phyloP scores from a whole-genome alignment of 1,140 invertebrate species.

The Diabrotica undecimpunctata region DNA sequence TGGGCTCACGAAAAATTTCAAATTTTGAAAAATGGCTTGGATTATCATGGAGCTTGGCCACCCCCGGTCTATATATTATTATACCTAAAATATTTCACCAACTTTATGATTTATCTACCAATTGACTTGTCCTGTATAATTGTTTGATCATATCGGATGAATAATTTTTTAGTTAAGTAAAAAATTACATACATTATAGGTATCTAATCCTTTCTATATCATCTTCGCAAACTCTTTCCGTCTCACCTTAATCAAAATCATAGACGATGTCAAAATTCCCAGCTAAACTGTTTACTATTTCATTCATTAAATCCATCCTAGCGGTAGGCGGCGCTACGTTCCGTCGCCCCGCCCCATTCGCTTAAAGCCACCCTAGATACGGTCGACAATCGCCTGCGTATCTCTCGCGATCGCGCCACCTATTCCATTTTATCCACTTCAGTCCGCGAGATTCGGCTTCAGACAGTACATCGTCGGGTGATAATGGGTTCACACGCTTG shows the following conservation, averaged over 20 bases:
- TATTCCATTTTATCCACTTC: slow-evolving; percentile 30
- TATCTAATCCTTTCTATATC: no score
- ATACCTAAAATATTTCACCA: no score
- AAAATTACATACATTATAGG: no score
- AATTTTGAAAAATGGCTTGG: no score
- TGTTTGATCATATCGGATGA: no score
- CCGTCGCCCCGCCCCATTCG: slow-evolving; percentile 19
- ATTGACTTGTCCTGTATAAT: no score
- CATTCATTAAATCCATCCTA: slow-evolving; percentile 43
- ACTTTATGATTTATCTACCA: no score
- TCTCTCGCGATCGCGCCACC: slow-evolving; percentile 15
- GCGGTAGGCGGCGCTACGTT: slow-evolving; percentile 25
- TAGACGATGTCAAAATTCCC: slow-evolving; percentile 11
- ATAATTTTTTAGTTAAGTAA: no score
- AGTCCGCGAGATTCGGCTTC: slow-evolving; percentile 30
- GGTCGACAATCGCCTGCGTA: slow-evolving; percentile 20
- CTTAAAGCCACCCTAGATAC: slow-evolving; percentile 22
- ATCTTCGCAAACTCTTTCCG: no score
- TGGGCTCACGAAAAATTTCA: no score
- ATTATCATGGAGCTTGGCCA: no score
- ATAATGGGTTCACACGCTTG: slow-evolving; percentile 33
- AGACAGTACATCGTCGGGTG: slow-evolving; percentile 39
- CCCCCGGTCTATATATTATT: no score
- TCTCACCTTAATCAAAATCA: not conserved
- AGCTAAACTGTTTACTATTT: slow-evolving; percentile 40